A percentile compares a stretch with the other conserved stretches of the same genome.
Evolutionary conservation across 2,113 vertebrate species (phyloP).

Genomic region (Mormyrus iriodes): DNA sequence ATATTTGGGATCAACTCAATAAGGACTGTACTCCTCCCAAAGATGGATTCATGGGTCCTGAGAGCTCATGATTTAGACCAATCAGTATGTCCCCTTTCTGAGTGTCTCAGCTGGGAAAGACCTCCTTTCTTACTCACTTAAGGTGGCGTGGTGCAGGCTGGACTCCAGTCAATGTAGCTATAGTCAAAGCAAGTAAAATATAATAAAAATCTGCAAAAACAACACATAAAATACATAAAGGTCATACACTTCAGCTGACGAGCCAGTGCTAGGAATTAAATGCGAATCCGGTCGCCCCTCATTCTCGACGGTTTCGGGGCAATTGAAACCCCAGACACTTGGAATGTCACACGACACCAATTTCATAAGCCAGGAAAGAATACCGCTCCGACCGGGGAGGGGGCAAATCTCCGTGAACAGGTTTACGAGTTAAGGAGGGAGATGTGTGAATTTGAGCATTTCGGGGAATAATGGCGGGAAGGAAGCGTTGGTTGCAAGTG

Average conservation of each 20-base stretch:
- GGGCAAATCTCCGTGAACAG: constrained; percentile 35
- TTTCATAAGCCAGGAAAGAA: constrained; percentile 26
- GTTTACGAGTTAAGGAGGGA: constrained; percentile 53
- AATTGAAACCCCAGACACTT: constrained; percentile 10
- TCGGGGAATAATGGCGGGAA: constrained; percentile 46
- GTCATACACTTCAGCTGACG: background rate
- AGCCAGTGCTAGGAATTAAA: background rate
- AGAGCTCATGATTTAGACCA: background rate
- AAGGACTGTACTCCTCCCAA: background rate
- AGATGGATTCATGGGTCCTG: background rate
- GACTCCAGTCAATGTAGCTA: background rate
- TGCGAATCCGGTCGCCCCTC: background rate
- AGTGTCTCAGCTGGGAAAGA: background rate
- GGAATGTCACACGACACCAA: constrained; percentile 15
- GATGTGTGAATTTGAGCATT: constrained; percentile 59
- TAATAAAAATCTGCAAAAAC: background rate
- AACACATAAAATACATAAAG: background rate
- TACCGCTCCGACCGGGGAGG: constrained; percentile 16
- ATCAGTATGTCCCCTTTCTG: background rate
- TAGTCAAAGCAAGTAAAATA: background rate
- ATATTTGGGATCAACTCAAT: background rate
- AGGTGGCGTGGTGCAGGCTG: background rate
- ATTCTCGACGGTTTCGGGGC: background rate
- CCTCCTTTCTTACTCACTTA: background rate
- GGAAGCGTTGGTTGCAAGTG: constrained; percentile 51